phyloP scores from a whole-genome alignment of 1,140 invertebrate species.

The Drosophila gunungcola region DNA sequence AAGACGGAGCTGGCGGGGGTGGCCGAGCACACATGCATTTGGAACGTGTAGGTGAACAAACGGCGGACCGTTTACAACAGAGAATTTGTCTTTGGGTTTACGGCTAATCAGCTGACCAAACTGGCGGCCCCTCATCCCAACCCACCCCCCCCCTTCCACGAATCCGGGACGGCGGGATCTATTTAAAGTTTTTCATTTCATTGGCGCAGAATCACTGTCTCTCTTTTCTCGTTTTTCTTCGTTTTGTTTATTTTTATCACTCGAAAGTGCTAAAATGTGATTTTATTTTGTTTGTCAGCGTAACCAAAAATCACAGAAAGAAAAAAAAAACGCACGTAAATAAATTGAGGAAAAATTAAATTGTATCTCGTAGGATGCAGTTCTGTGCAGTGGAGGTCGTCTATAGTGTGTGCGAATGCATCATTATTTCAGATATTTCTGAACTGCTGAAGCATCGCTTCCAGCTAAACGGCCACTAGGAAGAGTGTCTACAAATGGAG shows the following conservation, averaged over 20 bases:
- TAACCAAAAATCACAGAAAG: slow-evolving; percentile 27
- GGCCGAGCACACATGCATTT: slow-evolving; percentile 3
- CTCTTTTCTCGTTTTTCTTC: slow-evolving; percentile 12
- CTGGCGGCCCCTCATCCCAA: background rate
- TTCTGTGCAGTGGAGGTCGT: slow-evolving; percentile 59
- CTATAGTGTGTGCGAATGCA: slow-evolving; percentile 12
- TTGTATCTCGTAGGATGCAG: slow-evolving; percentile 36
- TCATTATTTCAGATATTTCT: slow-evolving; percentile 22
- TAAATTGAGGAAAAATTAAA: slow-evolving; percentile 37
- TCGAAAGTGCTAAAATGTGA: slow-evolving; percentile 65
- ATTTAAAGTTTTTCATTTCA: slow-evolving; percentile 58
- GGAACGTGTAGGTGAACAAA: slow-evolving; percentile 8
- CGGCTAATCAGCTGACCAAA: slow-evolving; percentile 45
- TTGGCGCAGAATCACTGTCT: slow-evolving; percentile 44
- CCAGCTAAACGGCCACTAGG: slow-evolving; percentile 1
- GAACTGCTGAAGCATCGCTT: slow-evolving; percentile 12
- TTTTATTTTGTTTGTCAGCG: slow-evolving; percentile 68
- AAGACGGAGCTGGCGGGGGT: no score
- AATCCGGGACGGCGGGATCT: slow-evolving; percentile 15
- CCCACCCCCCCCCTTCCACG: background rate
- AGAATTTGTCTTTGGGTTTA: slow-evolving; percentile 20
- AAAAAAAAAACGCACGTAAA: slow-evolving; percentile 37
- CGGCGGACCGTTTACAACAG: slow-evolving; percentile 15
- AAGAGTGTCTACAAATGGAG: slow-evolving; percentile 39
- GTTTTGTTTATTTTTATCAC: slow-evolving; percentile 79